Base-by-base conservation (phyloP, 2,888 invertebrate genomes). In the Eristalinus aeneus region DNA sequence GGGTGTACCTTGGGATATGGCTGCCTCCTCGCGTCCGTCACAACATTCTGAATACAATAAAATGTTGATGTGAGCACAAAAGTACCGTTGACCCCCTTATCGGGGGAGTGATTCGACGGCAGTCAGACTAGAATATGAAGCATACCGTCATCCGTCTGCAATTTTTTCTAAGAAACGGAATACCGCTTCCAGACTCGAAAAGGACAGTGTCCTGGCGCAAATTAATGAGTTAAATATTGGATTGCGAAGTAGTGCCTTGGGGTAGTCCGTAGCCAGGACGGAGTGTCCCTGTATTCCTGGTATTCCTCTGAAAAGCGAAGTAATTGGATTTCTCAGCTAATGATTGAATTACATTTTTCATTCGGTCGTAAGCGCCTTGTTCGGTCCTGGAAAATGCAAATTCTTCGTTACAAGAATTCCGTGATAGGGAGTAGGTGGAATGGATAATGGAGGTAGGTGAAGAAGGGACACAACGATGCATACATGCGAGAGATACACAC, bases 321-420 rank as follows among this genome's bases (percentile, higher is more conserved):
- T 67, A 68, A 68, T 68, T 61, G 46, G 53, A 68, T 75, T 75
- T 53, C 16, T 75, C 60, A 60, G 67, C 60, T 68, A 68, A 61
- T 68, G 67, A 75, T 75, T 67, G 46, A 53, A 68, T 65, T 34
- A 32, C 32, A 27, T 68, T 53, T 67, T 39, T 60, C 22, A 56
- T 46, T 16, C 9, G 46, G 23, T 46, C 5, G 20, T 39, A 34
- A 63, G 23, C 36, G 10, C 36, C 12, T 2, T 23, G 20, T 46
- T 23, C 20, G 36, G 31, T 39, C 12, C 27, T 69, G 69, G 16
- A 31, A 36, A 20, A 77, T 71, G 69, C 64, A 77, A 71, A 77
- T 58, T 64, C 20, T 34, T n/a, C 27, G 11, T n/a, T 36, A 12
- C 39, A 4, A 4, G 12, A 54, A 74, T 65, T 58, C 74, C 58